Base-by-base conservation (phyloP, 1,140 invertebrate genomes). In the Drosophila varians region DNA sequence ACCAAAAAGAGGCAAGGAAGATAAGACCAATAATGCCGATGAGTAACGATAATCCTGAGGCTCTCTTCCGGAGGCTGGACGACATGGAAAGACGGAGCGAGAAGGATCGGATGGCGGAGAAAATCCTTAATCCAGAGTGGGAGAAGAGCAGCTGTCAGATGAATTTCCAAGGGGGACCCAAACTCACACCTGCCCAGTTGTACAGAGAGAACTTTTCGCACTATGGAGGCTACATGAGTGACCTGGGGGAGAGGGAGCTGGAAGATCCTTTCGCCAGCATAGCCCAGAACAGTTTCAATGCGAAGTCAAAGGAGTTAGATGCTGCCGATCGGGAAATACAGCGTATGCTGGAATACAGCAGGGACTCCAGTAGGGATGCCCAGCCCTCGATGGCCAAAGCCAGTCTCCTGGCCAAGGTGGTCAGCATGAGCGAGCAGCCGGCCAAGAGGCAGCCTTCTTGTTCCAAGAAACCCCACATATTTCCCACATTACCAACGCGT, bases 321-420 rank as follows among this genome's bases (percentile, higher is more conserved):
- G n/a, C 58, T 8, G 21, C 48, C 1, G 65, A 84, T 54, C 52
- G n/a, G 0, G 56, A 61, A 4, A 42, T 60, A 1, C 28, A 68
- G 7, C 45, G 45, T 1, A 21, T 72, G 9, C 21, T 68, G 28
- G 47, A 53, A 4, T 3, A 31, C 7, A 31, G 43, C 14, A 34
- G 4, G 9, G 25, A 49, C 14, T 1, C 1, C 2, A 7, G 16
- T 5, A 1, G 21, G n/a, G 16, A 47, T 9, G 8, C 2, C 5
- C 23, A 36, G 5, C 25, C 65, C 4, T 23, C 23, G 5, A 16
- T 36, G 5, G n/a, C 9, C 1, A 53, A 48, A 8, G 46, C 40
- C 18, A 61, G 46, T 16, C 7, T 52, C 2, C 9, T 66, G 25
- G 28, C 28, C 45, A 57, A 68, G 11, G 7, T 43, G 0, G 8